Evolutionary conservation across 2,888 invertebrate genomes (phyloP), one percentile per base, ranked within the genome.

Genomic region (Tetanocera ferruginea): DNA sequence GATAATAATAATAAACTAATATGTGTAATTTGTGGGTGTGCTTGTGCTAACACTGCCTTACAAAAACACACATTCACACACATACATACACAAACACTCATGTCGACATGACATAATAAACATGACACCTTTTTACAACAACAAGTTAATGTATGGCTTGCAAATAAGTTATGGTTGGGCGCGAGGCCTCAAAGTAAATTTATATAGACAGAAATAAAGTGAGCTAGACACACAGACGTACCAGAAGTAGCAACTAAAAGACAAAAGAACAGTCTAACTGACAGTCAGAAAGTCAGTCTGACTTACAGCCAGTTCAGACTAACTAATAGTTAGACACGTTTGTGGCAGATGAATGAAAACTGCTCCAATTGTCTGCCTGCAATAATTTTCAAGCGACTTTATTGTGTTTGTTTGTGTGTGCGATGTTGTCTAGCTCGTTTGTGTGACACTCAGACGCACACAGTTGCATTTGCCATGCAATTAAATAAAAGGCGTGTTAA

Each of bases 1-100:
- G 34, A 74, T 74, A 37, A 72, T 57, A 37, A 72, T 72, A 64
- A 74, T 74, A 74, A 74, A 74, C 74, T 64, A 74, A 66, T 74
- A 66, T 19, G 64, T 31, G 51, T 74, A 74, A 74, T 51, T 64
- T 66, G 64, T 51, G 74, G 25, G 74, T 49, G 62, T 51, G 64
- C n/a, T 6, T n/a, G 28, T 19, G 66, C 9, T n/a, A 23, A 25
- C 3, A n/a, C 31, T 17, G 6, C 11, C 11, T 6, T 31, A 31
- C n/a, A 66, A 2, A 62, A 28, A 62, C 0, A n/a, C 37, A 43
- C 4, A 9, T 23, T 19, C 49, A 49, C 23, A 43, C 49, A 67
- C 11, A n/a, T n/a, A 62, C 0, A n/a, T n/a, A 43, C 4, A 9
- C 43, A 43, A 23, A 49, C 23, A 43, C 49, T 49, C 11, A 37